Base-by-base conservation (phyloP, 2,797 vertebrate genomes). In the Tenualosa ilisha region DNA sequence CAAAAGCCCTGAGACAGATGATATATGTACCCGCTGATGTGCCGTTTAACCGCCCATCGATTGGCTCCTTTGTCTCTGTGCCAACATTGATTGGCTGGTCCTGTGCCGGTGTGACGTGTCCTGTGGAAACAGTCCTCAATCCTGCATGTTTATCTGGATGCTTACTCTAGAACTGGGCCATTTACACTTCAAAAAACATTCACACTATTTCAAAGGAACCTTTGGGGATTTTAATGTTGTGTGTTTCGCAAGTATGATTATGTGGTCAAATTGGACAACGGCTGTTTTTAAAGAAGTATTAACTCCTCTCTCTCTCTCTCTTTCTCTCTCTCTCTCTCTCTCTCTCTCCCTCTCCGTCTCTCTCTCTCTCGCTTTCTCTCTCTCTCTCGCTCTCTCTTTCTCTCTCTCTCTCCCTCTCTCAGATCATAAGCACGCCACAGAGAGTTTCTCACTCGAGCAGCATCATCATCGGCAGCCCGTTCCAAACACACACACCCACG, bases 401-500 rank as follows among this genome's bases (percentile, higher is more conserved):
- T 59, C 82, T 40, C 82, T 86, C n/a, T 24, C 50, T 13, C 20
- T 85, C 68, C 56, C 12, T 53, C 31, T 85, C 88, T 87, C 84
- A 97, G 96, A 96, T 97, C 91, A 96, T 97, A 94, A 96, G 96
- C 93, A 96, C 96, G 89, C 94, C 96, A 11, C 96, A 97, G 91
- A 96, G 96, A 91, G 93, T 96, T 89, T 89, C 91, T 88, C 95
- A 88, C 90, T 92, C 96, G 88, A 96, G 95, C 88, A 94, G 92
- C 86, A 93, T 97, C 94, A 95, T 97, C 87, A 93, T 96, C 72
- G 95, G 96, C 91, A 96, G 93, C 89, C 93, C 95, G 0, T 96
- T 95, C 31, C 93, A 92, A 82, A 91, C 49, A 89, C 92, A 89
- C 87, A 92, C 95, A 37, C 92, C 95, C 84, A 50, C 95, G 86